Evolutionary conservation across 1,140 invertebrate genomes (phyloP).

Genomic region (Augochlora pura): DNA sequence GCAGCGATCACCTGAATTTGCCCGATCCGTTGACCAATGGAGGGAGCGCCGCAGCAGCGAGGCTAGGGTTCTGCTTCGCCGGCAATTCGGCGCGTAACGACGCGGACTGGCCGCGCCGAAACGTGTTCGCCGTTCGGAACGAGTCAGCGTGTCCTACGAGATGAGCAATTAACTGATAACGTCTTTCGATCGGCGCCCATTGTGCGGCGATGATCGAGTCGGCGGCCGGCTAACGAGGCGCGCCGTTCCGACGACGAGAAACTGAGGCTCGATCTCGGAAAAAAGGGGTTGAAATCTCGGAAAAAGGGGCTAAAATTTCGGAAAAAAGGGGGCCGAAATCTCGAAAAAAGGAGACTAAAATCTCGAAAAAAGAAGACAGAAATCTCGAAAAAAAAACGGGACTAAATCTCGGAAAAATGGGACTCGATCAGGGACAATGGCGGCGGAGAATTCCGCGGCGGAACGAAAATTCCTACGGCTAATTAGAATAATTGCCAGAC

Average conservation of each 20-base stretch:
- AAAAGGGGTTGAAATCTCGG: too few species aligned
- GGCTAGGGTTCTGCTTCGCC: neutral
- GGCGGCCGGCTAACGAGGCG: neutral
- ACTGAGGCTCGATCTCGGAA: too few species aligned
- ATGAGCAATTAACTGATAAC: constrained; percentile 40
- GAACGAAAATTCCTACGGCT: neutral
- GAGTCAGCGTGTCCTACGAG: constrained; percentile 20
- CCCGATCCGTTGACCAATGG: constrained; percentile 1
- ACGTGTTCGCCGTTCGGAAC: neutral
- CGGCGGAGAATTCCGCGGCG: neutral
- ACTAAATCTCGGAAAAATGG: neutral
- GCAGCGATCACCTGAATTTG: constrained; percentile 12
- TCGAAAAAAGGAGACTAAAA: too few species aligned
- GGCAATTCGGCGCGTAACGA: constrained; percentile 2
- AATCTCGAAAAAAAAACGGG: too few species aligned
- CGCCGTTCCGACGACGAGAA: neutral
- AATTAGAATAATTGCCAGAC: constrained; percentile 11
- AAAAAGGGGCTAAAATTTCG: neutral
- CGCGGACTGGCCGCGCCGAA: neutral
- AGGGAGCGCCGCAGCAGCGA: too few species aligned
- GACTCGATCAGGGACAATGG: neutral
- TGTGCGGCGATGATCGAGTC: neutral
- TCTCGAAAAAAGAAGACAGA: neutral
- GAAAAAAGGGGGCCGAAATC: too few species aligned
- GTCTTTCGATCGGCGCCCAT: constrained; percentile 23